Percentiles rank a stretch among this genome's conserved stretches.
These are phyloP conservation scores for Cantharis rufa DNA, from an alignment of 2,888 invertebrate species.

Conservation along the genomic window DNA sequence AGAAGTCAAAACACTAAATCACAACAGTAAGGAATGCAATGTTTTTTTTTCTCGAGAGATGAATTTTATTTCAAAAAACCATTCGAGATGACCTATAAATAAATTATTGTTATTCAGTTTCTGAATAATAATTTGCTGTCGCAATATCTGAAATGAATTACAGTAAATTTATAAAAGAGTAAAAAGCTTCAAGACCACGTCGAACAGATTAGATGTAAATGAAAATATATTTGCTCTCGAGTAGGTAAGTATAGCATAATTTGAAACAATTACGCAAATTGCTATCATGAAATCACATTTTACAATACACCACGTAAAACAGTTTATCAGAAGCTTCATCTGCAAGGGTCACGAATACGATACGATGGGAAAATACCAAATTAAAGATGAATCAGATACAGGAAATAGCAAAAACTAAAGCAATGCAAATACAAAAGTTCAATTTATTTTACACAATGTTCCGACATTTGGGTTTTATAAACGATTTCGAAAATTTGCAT, in stretches of 20 bases:
- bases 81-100: neutral
- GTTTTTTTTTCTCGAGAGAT: neutral
- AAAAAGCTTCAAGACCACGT: neutral
- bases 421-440: neutral
- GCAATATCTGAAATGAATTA: neutral
- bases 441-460: neutral
- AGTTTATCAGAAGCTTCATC: neutral
- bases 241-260: neutral
- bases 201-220: neutral
- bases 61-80: neutral
- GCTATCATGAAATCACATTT: neutral
- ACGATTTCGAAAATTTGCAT: neutral
- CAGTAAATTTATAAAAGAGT: neutral
- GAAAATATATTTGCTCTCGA: neutral
- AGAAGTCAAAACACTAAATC: neutral
- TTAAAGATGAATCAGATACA: neutral
- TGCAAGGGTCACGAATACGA: neutral
- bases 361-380: neutral
- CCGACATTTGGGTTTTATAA: neutral
- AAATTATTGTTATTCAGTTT: neutral
- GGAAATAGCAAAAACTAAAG: neutral
- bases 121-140: neutral
- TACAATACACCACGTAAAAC: neutral
- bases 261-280: neutral
- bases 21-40: neutral